Conservation (phyloP, 1,140 invertebrate species). For the Euwallacea similis region DNA sequence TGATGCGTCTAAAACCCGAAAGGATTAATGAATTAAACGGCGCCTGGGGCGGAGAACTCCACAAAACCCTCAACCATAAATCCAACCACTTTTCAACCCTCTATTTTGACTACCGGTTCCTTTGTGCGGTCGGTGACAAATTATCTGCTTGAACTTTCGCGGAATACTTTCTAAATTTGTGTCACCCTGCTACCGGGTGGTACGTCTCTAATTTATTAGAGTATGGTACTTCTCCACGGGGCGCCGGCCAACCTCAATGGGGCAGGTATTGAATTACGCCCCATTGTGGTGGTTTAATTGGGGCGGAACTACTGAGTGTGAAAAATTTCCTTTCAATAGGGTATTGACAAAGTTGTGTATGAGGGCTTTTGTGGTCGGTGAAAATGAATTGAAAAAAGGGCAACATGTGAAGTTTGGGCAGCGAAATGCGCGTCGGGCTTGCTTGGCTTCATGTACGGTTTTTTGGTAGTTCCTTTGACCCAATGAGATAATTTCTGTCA, state of each 20-base stretch:
- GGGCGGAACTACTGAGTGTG: slow-evolving; percentile 18
- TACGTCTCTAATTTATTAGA: slow-evolving; percentile 18
- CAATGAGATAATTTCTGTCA: no score
- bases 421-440: no score
- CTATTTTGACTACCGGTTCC: slow-evolving; percentile 24
- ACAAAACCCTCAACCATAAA: slow-evolving; percentile 11
- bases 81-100: not conserved
- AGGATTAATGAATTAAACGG: slow-evolving; percentile 18
- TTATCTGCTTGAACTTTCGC: slow-evolving; percentile 12
- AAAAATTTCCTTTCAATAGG: slow-evolving; percentile 18
- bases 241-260: not conserved
- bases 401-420: no score
- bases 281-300: slow-evolving; percentile 19
- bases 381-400: no score
- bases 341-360: not conserved
- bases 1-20: not conserved
- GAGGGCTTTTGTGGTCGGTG: no score
- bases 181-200: slow-evolving; percentile 20
- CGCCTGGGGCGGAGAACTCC: slow-evolving; percentile 20
- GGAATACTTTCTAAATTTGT: slow-evolving; percentile 19
- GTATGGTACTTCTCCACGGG: not conserved
- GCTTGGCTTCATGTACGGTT: no score
- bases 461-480: no score
- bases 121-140: slow-evolving; percentile 25
- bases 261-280: not conserved